These are phyloP conservation scores for Drosophila stalkeri DNA, from an alignment of 2,888 invertebrate species.

Conservation along the genomic window DNA sequence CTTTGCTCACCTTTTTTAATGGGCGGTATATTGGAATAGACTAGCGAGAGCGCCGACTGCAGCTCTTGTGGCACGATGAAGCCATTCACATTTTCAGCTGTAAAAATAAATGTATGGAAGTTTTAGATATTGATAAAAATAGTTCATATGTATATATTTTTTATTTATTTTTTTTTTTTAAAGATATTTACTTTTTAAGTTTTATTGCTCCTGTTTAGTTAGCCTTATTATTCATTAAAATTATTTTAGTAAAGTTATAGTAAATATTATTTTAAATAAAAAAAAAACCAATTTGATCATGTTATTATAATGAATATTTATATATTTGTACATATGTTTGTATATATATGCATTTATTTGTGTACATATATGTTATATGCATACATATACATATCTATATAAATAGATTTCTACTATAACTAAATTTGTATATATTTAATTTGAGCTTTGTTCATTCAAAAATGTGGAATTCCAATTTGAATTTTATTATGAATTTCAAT, in stretches of 20 bases:
- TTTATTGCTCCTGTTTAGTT: not conserved
- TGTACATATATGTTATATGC: too few relatives aligned
- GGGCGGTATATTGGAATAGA: conserved; percentile 94
- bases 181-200: too few relatives aligned
- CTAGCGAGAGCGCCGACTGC: conserved; percentile 91
- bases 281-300: not conserved
- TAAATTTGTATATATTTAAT: not conserved
- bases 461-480: not conserved
- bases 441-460: not conserved
- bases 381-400: not conserved
- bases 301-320: too few relatives aligned
- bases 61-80: conserved; percentile 92
- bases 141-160: not conserved
- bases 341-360: too few relatives aligned
- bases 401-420: not conserved
- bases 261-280: too few relatives aligned
- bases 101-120: conserved; percentile 9
- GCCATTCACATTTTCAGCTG: conserved; percentile 83
- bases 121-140: not conserved
- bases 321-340: too few relatives aligned
- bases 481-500: too few relatives aligned
- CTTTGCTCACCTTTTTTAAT: conserved; percentile 90
- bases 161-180: too few relatives aligned
- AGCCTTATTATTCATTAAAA: not conserved
- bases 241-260: too few relatives aligned